Conservation (phyloP, 2,113 vertebrate species). For the Lanius ludovicianus region DNA sequence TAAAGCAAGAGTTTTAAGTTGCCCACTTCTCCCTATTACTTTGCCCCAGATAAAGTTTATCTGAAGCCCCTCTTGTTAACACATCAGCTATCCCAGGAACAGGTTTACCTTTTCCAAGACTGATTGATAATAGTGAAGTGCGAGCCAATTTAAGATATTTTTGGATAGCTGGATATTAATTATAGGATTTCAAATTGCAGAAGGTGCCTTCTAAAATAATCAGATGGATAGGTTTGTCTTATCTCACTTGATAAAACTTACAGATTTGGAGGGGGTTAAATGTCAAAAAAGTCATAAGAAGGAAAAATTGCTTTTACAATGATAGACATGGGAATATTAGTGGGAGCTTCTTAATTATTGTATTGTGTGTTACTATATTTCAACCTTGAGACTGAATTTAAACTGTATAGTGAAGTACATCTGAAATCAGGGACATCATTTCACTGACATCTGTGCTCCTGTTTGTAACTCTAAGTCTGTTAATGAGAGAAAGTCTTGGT, state of each 20-base stretch:
- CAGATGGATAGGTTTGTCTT: neutral
- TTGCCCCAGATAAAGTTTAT: neutral
- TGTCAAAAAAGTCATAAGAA: neutral
- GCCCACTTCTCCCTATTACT: neutral
- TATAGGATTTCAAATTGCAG: neutral
- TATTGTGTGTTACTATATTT: neutral
- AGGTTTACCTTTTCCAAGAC: neutral
- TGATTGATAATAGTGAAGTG: neutral
- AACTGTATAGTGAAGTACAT: neutral
- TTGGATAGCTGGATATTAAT: neutral
- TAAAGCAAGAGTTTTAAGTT: neutral
- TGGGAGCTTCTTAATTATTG: neutral
- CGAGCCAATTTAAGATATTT: neutral
- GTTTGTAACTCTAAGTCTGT: neutral
- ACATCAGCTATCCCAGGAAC: neutral
- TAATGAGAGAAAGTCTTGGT: neutral
- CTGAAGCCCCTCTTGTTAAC: neutral
- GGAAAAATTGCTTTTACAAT: neutral
- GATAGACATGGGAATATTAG: neutral
- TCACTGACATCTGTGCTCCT: neutral
- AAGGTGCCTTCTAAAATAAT: neutral
- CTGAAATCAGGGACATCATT: neutral
- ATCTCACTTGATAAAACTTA: neutral
- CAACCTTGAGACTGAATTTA: neutral
- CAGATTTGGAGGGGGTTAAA: too few relatives aligned